Evolutionary conservation across 2,888 invertebrate species (phyloP).

Genomic region (Dichetophora obliterata): DNA sequence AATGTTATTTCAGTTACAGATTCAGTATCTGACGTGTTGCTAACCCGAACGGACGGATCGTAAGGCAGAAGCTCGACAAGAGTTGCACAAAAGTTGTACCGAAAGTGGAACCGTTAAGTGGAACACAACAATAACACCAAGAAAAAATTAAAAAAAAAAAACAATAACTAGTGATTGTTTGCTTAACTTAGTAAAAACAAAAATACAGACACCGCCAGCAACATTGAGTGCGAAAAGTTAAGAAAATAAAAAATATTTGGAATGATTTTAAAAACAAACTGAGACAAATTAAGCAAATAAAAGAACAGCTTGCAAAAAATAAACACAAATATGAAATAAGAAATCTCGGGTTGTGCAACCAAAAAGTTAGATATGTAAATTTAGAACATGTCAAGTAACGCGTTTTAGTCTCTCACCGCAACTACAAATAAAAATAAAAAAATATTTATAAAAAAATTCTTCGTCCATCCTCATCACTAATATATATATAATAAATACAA

Average conservation of each 20-base stretch:
- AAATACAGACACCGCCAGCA: background rate
- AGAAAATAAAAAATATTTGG: conserved; percentile 18
- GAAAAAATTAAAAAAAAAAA: conserved; percentile 32
- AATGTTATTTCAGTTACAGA: conserved; percentile 70
- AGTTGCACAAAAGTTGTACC: conserved; percentile 36
- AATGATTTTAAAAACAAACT: background rate
- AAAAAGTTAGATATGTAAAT: background rate
- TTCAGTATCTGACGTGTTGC: conserved; percentile 70
- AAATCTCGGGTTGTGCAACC: background rate
- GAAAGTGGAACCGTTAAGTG: conserved; percentile 38
- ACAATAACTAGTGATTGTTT: conserved; percentile 28
- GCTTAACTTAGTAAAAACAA: conserved; percentile 17
- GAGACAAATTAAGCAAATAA: background rate
- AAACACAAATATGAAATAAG: conserved; percentile 3
- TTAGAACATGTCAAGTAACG: background rate
- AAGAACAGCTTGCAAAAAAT: background rate
- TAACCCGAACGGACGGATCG: conserved; percentile 68
- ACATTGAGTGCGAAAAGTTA: background rate
- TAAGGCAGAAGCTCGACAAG: conserved; percentile 55
- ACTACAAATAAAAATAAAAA: background rate
- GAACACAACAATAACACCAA: conserved; percentile 43
- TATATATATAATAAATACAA: background rate
- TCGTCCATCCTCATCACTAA: too few relatives aligned
- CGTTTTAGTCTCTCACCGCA: background rate
- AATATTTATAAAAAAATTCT: background rate